These are phyloP conservation scores for Notocelia uddmanniana DNA, from an alignment of 2,888 invertebrate species.

Conservation along the genomic window DNA sequence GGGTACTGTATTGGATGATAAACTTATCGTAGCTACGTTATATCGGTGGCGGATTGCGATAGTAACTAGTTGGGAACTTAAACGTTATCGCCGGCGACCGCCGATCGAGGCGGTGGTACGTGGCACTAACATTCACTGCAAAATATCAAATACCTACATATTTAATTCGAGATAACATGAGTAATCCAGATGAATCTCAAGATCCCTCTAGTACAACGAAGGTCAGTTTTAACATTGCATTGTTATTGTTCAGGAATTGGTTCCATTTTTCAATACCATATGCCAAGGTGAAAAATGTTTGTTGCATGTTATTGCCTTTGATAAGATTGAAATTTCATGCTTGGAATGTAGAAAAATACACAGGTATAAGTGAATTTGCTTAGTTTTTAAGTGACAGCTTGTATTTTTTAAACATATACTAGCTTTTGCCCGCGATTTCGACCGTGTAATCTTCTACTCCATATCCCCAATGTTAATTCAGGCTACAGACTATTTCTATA, in stretches of 20 bases:
- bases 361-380: neutral
- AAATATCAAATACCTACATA: slow-evolving; percentile 44
- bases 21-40: slow-evolving; percentile 61
- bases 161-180: slow-evolving; percentile 58
- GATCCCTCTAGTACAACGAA: slow-evolving; percentile 54
- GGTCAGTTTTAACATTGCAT: slow-evolving; percentile 59
- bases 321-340: slow-evolving; percentile 27
- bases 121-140: slow-evolving; percentile 70
- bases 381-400: neutral
- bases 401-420: neutral
- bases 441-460: too few relatives aligned
- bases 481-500: too few relatives aligned
- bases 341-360: slow-evolving; percentile 2
- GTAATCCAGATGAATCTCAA: slow-evolving; percentile 57
- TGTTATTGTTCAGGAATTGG: slow-evolving; percentile 13
- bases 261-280: slow-evolving; percentile 17
- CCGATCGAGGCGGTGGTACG: slow-evolving; percentile 71
- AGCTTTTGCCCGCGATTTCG: too few relatives aligned
- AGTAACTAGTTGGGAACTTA: slow-evolving; percentile 53
- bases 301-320: slow-evolving; percentile 29
- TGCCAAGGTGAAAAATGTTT: slow-evolving; percentile 16
- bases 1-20: slow-evolving; percentile 54
- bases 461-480: too few relatives aligned
- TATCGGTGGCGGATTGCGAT: slow-evolving; percentile 50
- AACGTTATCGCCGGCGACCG: slow-evolving; percentile 68